Evolutionary conservation across 2,888 invertebrate genomes (phyloP), one percentile per base, ranked within the genome.

Genomic region (Lymantria dispar): DNA sequence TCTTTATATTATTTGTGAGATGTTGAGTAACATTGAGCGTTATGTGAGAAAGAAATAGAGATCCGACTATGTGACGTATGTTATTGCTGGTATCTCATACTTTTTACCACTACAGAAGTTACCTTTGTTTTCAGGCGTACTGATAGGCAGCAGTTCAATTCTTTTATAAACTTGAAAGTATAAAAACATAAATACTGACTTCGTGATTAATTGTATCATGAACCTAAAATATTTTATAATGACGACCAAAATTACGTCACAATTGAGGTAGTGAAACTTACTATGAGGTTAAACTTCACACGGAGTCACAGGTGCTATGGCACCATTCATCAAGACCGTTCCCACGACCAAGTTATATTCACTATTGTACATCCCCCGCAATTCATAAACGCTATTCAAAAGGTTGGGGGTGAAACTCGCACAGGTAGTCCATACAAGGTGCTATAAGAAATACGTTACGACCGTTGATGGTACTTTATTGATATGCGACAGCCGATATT

Each of bases 371-470:
- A 72, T 79, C 85, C 87, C 83, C 76, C 76, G 77, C 73, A 74
- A 76, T 76, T 76, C 74, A 74, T 74, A 76, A 70, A 75, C 37
- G 68, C 71, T 66, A 71, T 72, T 72, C 64, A 70, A 74, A 79
- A 83, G 79, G 76, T 83, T 79, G 82, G 74, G 87, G 87, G 83
- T 86, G 84, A 84, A 76, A 67, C 70, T 77, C 69, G 52, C 69
- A 75, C 86, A 87, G 85, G 85, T 85, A 13, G 15, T 42, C 56
- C 48, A 59, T 64, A 63, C 64, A 73, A 74, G 72, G 70, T 73
- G 76, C 65, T 66, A 56, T 65, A 64, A 58, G 62, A 76, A 78
- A 74, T 83, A 81, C 85, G 84, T 84, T 87, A 79, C 70, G 80
- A 77, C 81, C 81, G 82, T 85, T 78, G 72, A 53, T 7, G 29